Percentiles rank a stretch among this genome's conserved stretches.
Conservation (phyloP, 1,140 invertebrate species). For the Subanguina moxae region DNA sequence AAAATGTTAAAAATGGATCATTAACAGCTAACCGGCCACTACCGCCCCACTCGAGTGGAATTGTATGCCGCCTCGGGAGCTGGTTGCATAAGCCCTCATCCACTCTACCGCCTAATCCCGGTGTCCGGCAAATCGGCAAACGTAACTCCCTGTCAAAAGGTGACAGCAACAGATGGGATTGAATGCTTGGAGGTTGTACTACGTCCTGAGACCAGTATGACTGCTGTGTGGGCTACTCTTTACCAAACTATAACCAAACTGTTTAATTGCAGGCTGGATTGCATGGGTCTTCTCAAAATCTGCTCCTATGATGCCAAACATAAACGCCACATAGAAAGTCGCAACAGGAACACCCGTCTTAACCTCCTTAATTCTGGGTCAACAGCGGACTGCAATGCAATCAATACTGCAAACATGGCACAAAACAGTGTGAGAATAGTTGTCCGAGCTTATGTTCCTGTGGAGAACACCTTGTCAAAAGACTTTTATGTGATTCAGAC, state of each 20-base stretch:
- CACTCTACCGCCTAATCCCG: conserved; percentile 73
- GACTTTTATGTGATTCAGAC: conserved; percentile 71
- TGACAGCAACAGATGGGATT: conserved; percentile 79
- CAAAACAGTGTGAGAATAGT: conserved; percentile 91
- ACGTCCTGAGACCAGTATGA: conserved; percentile 81
- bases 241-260: not conserved
- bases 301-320: conserved; percentile 93
- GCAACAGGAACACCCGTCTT: not conserved
- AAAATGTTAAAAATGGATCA: not conserved
- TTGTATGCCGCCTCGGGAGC: conserved; percentile 87
- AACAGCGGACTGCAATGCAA: not conserved
- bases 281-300: conserved; percentile 75
- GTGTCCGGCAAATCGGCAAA: conserved; percentile 80
- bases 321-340: conserved; percentile 66
- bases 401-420: not conserved
- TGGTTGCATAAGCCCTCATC: conserved; percentile 70
- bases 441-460: conserved; percentile 75
- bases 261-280: conserved; percentile 63
- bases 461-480: conserved; percentile 70
- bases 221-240: conserved; percentile 67
- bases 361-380: conserved; percentile 9
- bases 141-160: conserved; percentile 76
- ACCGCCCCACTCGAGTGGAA: conserved; percentile 77
- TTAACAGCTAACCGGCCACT: conserved; percentile 73
- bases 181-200: conserved; percentile 86